Base-by-base conservation (phyloP, 1,140 invertebrate genomes). In the Brachionus koreanus region DNA sequence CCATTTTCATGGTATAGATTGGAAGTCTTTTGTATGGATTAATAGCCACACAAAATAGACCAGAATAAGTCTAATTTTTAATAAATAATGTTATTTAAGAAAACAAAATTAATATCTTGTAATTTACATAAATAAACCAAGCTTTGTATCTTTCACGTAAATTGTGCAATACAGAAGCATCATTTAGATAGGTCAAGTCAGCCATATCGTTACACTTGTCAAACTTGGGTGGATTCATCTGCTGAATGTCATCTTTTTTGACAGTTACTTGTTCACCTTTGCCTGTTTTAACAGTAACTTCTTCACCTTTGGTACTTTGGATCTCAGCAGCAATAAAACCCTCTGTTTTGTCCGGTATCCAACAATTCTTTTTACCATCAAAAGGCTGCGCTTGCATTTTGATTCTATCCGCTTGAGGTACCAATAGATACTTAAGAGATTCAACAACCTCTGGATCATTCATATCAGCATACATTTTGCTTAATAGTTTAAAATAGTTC, bases 191-290 rank as follows among this genome's bases (percentile, higher is more conserved):
- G n/a, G n/a, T n/a, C n/a, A n/a, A n/a, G n/a, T n/a, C n/a, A n/a
- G n/a, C n/a, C n/a, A n/a, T n/a, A n/a, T n/a, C n/a, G n/a, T n/a
- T n/a, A n/a, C n/a, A n/a, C n/a, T n/a, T n/a, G n/a, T n/a, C n/a
- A n/a, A n/a, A n/a, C n/a, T n/a, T n/a, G n/a, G 97, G 97, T 85
- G 97, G 97, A 90, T 99, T 99, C 90, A 98, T 97, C 91, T 98
- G 97, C 87, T 92, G 92, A 85, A 99, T 92, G 88, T 93, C 92
- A 87, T 99, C 97, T 91, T 98, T 98, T 91, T 98, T 98, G 90
- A 96, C 93, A 89, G 95, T 94, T 39, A 83, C 85, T n/a, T 82
- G 85, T 86, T 83, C 49, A n/a, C 33, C 37, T 52, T 67, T 81
- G 82, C 79, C 86, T 86, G 93, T 89, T 85, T 89, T 89, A 86